Conservation (phyloP, 2,797 vertebrate genomes). For the Tarsius wallacei region DNA sequence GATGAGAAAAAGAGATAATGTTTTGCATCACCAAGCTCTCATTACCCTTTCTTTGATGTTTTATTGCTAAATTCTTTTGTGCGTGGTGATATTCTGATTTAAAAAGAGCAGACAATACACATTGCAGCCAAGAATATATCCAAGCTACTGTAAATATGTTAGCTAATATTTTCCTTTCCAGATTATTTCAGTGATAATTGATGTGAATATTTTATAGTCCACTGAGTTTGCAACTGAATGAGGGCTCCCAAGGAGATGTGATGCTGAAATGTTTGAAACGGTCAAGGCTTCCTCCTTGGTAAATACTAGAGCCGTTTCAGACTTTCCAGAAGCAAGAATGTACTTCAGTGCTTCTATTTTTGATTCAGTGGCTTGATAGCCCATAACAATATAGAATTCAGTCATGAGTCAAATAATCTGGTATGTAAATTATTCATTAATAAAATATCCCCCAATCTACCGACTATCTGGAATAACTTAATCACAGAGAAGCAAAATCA, state of each 20-base stretch:
- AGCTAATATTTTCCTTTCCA: slow-evolving; percentile 37
- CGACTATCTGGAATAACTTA: slow-evolving; percentile 39
- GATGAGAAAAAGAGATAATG: slow-evolving; percentile 50
- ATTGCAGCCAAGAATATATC: not conserved
- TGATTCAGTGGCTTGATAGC: slow-evolving; percentile 53
- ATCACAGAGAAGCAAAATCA: slow-evolving; percentile 71
- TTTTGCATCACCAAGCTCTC: slow-evolving; percentile 66
- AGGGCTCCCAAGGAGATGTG: not conserved
- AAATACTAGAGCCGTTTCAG: slow-evolving; percentile 57
- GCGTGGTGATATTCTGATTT: slow-evolving; percentile 64
- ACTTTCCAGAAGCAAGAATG: slow-evolving; percentile 36
- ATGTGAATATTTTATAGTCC: not conserved
- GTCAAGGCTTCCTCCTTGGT: slow-evolving; percentile 32
- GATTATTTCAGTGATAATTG: slow-evolving; percentile 22
- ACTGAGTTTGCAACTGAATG: slow-evolving; percentile 36
- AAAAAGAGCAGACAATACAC: not conserved
- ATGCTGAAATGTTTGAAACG: slow-evolving; percentile 20
- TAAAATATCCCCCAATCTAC: slow-evolving; percentile 69
- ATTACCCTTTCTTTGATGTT: slow-evolving; percentile 73
- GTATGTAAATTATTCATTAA: slow-evolving; percentile 77
- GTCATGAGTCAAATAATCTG: slow-evolving; percentile 67
- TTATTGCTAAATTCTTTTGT: slow-evolving; percentile 71
- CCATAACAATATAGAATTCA: slow-evolving; percentile 71
- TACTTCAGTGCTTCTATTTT: not conserved
- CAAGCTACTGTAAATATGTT: not conserved